Evolutionary conservation across 2,888 invertebrate genomes (phyloP), one percentile per base, ranked within the genome.

Genomic region (Phyto melanocephala): DNA sequence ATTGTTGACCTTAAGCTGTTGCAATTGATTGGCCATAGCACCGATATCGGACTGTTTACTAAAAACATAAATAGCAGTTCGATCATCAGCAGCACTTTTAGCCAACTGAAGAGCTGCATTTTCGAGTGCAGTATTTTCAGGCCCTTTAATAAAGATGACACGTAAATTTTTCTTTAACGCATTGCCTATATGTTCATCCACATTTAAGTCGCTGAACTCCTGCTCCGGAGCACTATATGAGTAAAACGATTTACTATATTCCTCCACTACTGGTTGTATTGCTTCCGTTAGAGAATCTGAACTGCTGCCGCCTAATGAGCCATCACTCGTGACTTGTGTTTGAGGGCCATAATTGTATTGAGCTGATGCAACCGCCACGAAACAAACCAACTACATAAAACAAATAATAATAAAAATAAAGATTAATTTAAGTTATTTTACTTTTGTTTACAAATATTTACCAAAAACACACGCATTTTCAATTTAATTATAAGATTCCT

Each of bases 61-160:
- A 10, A 88, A 87, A 63, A 88, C 88, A 85, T 88, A 88, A 63
- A 88, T 88, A 40, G 88, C 88, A 2, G 90, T 90, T 68, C 87
- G 89, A 63, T 90, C 89, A 71, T 89, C 88, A 11, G 86, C 85
- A 35, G 87, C 87, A 5, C 87, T 85, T 47, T 87, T 87, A 22
- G 87, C 88, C 80, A 89, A 65, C 77, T 89, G 86, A 0, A 89
- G 85, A 3, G 87, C 89, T 6, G 89, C 88, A 56, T 88, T 87
- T 52, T 89, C 88, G 42, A 89, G 68, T 1, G 86, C 88, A 3
- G 84, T 85, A 28, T 88, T 88, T 81, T 89, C 89, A 50, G 90
- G 90, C 3, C 89, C 88, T 81, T 88, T 90, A 75, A 90, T 90
- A 83, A 90, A 90, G 2, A 90, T 84, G 3, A 90, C 89, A n/a